A percentile compares a stretch with the other conserved stretches of the same genome.
Conservation (phyloP, 2,797 vertebrate genomes). For the Etheostoma perlongum region DNA sequence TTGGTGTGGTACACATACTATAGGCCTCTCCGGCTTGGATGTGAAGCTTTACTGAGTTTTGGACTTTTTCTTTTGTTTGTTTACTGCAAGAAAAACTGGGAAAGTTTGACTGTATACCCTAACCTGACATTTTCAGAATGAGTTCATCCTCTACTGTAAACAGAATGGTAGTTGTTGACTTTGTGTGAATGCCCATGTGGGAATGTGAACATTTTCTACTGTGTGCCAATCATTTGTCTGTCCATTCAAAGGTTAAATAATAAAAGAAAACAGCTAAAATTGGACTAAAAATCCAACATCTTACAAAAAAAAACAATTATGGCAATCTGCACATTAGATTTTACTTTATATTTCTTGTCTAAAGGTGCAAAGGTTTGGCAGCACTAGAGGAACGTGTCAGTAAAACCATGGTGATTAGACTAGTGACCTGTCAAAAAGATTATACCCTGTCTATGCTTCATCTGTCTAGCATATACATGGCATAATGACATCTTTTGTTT, state of each 20-base stretch:
- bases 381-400: slow-evolving; percentile 5
- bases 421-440: neutral
- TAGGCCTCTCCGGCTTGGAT: slow-evolving; percentile 21
- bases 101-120: slow-evolving; percentile 37
- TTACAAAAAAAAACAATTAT: neutral
- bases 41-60: slow-evolving; percentile 33
- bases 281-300: neutral
- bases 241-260: slow-evolving; percentile 26
- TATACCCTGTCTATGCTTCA: neutral
- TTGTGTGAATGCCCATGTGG: slow-evolving; percentile 28
- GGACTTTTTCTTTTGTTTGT: slow-evolving; percentile 49
- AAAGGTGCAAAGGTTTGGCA: neutral
- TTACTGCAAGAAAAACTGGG: slow-evolving; percentile 23
- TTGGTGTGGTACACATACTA: slow-evolving; percentile 24
- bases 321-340: neutral
- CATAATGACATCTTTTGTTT: neutral
- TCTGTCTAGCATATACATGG: neutral
- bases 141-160: slow-evolving; percentile 48
- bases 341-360: neutral
- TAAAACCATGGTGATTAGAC: neutral
- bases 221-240: slow-evolving; percentile 50
- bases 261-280: slow-evolving; percentile 11
- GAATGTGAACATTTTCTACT: slow-evolving; percentile 30
- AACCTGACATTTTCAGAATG: slow-evolving; percentile 42
- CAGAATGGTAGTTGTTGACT: slow-evolving; percentile 47